Base-by-base conservation (phyloP, 2,797 vertebrate genomes). In the Nothura maculosa region DNA sequence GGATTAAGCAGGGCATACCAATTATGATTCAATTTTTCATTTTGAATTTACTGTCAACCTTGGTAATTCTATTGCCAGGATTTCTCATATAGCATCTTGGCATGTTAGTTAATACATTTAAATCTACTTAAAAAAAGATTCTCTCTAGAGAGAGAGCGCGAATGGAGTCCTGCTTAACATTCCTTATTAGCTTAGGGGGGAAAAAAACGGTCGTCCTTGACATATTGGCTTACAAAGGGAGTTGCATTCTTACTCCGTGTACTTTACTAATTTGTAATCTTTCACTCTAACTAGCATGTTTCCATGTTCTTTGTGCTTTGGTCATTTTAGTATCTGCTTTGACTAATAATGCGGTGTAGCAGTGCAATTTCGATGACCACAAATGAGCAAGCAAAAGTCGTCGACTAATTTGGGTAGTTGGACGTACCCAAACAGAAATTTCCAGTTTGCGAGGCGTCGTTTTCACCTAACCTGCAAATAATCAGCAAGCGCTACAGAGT, bases 71-170 rank as follows among this genome's bases (percentile, higher is more conserved):
- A 92, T 68, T 92, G 84, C 97, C 80, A 62, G 86, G 92, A 88
- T 92, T 97, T 92, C 76, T 94, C 70, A 81, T 88, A 94, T 81
- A 93, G 36, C 55, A 93, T 88, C 90, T 45, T 83, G 70, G 62
- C 50, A 77, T 92, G 95, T 94, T 97, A 94, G 95, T 97, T 95
- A 96, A 96, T 91, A 93, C 82, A 92, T 74, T 95, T 94, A 95
- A 96, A 95, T 96, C 95, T 96, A 76, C 85, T 96, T 97, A 30
- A 92, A 92, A 96, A 93, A 57, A 75, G 48, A 50, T 50, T 25
- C 76, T 89, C 70, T 54, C 16, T 17, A 43, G 24, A 50, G 50
- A 52, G 50, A 52, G n/a, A 52, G 90, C 96, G 94, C 81, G 84
- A 96, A 94, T 85, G 90, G 90, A 96, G 60, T 86, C 57, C 81